Base-by-base conservation (phyloP, 2,888 invertebrate species). In the Zelleria hepariella region DNA sequence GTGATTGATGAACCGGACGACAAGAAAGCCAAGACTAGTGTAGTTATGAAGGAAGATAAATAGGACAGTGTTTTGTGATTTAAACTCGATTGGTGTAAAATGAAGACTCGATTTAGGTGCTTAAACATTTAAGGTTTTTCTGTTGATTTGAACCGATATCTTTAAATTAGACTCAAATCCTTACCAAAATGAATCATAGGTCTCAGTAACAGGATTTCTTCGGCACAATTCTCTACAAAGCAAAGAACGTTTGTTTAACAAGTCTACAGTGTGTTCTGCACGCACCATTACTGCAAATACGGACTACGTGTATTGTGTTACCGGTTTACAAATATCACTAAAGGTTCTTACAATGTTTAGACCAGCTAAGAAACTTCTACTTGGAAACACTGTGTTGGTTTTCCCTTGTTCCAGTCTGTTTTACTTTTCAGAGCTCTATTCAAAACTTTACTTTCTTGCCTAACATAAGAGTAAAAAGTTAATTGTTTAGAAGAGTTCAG, bases 251-350 rank as follows among this genome's bases (percentile, higher is more conserved):
- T 75, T 72, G 70, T 61, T 60, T 42, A 1, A 15, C 32, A 58
- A 70, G 70, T 71, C 70, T 72, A 75, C 77, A 76, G 75, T 75
- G 74, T 81, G 75, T 78, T 78, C 73, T 67, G 69, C 62, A 67
- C 70, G 68, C 68, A 65, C 68, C 75, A 70, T 77, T 74, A 71
- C 74, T 66, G 72, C 71, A 71, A 72, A 74, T 72, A 68, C 66
- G 71, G 73, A 75, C 78, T 76, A 72, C 32, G 71, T 69, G 77
- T 78, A 78, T 83, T 78, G 77, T 78, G 70, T 79, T 81, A 78
- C 80, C 74, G 62, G 73, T 70, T 72, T 70, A 42, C 32, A 42
- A 32, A 32, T 32, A 32, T 6, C 3, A 15, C 32, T 42, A 10
- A 42, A 42, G 32, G 32, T 42, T 15, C 32, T 42, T 42, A 42